Base-by-base conservation (phyloP, 2,888 invertebrate genomes). In the Polydrusus tereticollis region DNA sequence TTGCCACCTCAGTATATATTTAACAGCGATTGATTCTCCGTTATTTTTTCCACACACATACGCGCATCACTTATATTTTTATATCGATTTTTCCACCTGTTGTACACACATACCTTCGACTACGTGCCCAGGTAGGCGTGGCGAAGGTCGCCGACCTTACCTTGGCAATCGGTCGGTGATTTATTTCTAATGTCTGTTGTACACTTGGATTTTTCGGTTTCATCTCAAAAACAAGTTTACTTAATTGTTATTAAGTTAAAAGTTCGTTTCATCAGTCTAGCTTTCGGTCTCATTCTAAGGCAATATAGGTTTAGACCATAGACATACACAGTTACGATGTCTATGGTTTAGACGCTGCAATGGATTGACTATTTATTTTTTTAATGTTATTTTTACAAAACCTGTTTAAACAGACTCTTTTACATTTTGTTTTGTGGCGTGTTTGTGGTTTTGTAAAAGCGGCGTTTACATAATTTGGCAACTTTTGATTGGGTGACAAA, bases 81-180 rank as follows among this genome's bases (percentile, higher is more conserved):
- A 50, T 55, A 55, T 55, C 26, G 52, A 55, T 55, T 55, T n/a
- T 23, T 18, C 52, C 52, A 55, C 52, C 52, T 55, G 52, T 55
- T 55, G 52, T 55, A 29, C 18, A 55, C 29, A 55, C 52, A 29
- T 55, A 52, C 26, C 52, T 52, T 29, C 21, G 52, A 16, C 52
- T 26, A 55, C 52, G 52, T 55, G 52, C 52, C 52, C 52, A 55
- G 7, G 62, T 62, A 47, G 63, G 63, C 50, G 63, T 50, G 50
- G 50, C 62, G 45, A 63, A 63, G 63, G 63, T 63, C 50, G 50
- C 18, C 63, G 63, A 63, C 63, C 63, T 63, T 63, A 16, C 7
- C 63, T 50, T 55, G 52, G 52, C 52, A 55, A 55, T 29, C 52
- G 18, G 29, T 29, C 29, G 1, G 16, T 29, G 52, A 55, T 55